Evolutionary conservation across 1,140 invertebrate genomes (phyloP).

Genomic region (Scaptomyza graminum): DNA sequence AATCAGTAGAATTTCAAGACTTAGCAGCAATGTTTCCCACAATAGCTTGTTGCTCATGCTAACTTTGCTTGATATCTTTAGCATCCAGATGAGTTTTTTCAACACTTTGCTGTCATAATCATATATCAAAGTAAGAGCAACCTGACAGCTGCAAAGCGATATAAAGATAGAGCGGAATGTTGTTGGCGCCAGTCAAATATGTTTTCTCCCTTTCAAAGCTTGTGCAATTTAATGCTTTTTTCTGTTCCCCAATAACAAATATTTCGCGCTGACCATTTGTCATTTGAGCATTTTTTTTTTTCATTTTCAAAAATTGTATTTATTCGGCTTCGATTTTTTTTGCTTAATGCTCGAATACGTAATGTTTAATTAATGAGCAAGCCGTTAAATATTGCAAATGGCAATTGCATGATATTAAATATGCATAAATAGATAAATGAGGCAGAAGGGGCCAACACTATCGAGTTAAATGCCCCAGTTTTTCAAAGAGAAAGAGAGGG

Average conservation of each 20-base stretch:
- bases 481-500: too few species aligned
- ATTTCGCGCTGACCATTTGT: conserved; percentile 32
- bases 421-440: conserved; percentile 33
- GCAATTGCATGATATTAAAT: conserved; percentile 43
- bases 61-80: too few species aligned
- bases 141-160: neutral
- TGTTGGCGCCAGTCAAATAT: conserved; percentile 50
- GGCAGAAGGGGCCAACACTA: too few species aligned
- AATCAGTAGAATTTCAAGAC: too few species aligned
- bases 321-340: conserved; percentile 30
- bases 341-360: conserved; percentile 46
- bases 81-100: too few species aligned
- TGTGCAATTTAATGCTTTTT: conserved; percentile 18
- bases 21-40: too few species aligned
- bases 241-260: conserved; percentile 14
- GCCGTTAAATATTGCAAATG: conserved; percentile 62
- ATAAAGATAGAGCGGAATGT: neutral
- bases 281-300: conserved; percentile 35
- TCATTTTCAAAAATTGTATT: neutral
- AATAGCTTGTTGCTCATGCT: too few species aligned
- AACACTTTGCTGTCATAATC: too few species aligned
- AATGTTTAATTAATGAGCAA: conserved; percentile 76
- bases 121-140: too few species aligned
- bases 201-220: conserved; percentile 46
- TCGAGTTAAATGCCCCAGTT: too few species aligned